Evolutionary conservation across 2,888 invertebrate genomes (phyloP), one percentile per base, ranked within the genome.

Genomic region (Lobophora halterata): DNA sequence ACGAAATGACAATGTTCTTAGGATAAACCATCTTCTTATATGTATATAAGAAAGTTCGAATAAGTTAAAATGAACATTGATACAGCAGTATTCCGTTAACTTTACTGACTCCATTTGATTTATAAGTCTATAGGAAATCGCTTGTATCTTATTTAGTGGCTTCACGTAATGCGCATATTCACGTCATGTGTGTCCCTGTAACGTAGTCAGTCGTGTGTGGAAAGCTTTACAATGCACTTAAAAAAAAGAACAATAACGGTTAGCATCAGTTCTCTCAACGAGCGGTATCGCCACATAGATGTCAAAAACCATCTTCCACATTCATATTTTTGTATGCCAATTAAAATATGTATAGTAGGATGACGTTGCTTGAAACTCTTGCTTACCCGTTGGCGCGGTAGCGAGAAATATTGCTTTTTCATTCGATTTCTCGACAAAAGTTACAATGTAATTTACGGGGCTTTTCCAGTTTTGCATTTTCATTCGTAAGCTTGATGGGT

Each of bases 151-250:
- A n/a, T n/a, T n/a, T n/a, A n/a, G 16, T 45, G 27, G 44, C 44
- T 31, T 35, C 7, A 3, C 20, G 19, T 31, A 35, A 31, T 30
- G 31, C 27, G 27, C 12, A 31, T 20, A 45, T 45, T 39, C 35
- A 29, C 37, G 23, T 37, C 41, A 37, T 36, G 45, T 36, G 40
- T 45, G 35, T 38, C 41, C 25, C 31, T 35, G 33, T 40, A 46
- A 46, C 46, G 40, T 30, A 46, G 26, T 46, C 46, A 46, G 41
- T 46, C 40, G 37, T 34, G 40, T 41, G 37, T 41, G 33, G 33
- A 46, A 38, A 41, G 46, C 41, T 46, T 46, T 46, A 46, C 46
- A 46, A 41, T 41, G 40, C 46, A 41, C 37, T 46, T 45, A 40
- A 41, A 45, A n/a, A n/a, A 46, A 46, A 36, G 31, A 35, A 31